Base-by-base conservation (phyloP, 2,888 invertebrate species). In the Chymomyza caudatula region DNA sequence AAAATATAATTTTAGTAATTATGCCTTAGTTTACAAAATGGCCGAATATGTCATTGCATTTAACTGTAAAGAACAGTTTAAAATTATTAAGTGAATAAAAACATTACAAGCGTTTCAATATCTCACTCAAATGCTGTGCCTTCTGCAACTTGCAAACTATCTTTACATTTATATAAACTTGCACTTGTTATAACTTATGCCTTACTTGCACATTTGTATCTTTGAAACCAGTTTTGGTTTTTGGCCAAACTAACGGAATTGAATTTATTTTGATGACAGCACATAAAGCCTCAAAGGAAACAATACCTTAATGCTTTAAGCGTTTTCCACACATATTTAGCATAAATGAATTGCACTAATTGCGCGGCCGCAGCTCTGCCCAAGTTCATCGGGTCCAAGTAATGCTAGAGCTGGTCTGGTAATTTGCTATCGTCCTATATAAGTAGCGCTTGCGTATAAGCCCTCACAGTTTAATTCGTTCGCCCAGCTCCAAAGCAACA, bases 301-400 rank as follows among this genome's bases (percentile, higher is more conserved):
- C 51, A 51, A 51, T 20, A 4, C 20, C 20, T 79, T 64, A 84
- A 73, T 80, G 86, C 67, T 81, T 78, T 65, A 65, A 63, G 29
- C 29, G 29, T 37, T 78, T 78, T 73, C 67, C 66, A 71, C 69
- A 69, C 73, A 67, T 47, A 64, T 71, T 86, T 78, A 86, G 81
- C 80, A 84, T 67, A 71, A 69, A 57, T 85, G 86, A 85, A 79
- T 84, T 80, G 80, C 73, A 81, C 86, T 86, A 84, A 80, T 80
- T 81, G 76, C 85, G 63, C 76, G 63, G 54, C 63, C 53, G n/a
- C 5, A 47, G 17, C 47, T 8, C 29, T 37, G 11, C 29, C 29
- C 29, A 37, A 37, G 29, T 37, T 11, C 60, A 69, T 57, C 72
- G 60, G 56, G 60, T 66, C 60, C 60, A 71, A 52, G 15, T 25